Base-by-base conservation (phyloP, 2,888 invertebrate genomes). In the Eupithecia dodoneata region DNA sequence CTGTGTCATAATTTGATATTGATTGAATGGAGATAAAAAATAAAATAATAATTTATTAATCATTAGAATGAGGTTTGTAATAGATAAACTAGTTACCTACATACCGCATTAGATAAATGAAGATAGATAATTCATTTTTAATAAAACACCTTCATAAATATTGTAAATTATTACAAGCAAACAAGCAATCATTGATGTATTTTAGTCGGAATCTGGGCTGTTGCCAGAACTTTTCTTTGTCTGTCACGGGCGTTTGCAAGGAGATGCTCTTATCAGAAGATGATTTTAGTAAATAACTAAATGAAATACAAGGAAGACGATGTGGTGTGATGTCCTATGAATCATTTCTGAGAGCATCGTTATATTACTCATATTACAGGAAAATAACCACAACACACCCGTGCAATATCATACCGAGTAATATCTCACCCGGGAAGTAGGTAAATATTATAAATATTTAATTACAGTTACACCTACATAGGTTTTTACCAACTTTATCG, bases 191-290 rank as follows among this genome's bases (percentile, higher is more conserved):
- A 80, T 73, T 80, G 78, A 75, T 79, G 77, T 80, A 79, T 81
- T 76, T 81, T 76, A 75, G 77, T 79, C 78, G 41, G 49, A 72
- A 72, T 76, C 80, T 87, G 87, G 88, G 81, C 63, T 71, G 13
- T 7, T 83, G 87, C 87, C 87, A 87, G 75, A 73, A 83, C 78
- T 83, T 83, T 71, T 85, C 83, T 85, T 83, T 83, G 83, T 81
- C 78, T 77, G 80, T 78, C 72, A 79, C 75, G 76, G 74, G 30
- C 79, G 77, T 81, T 78, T 80, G 81, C 81, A 79, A 80, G 79
- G 75, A 81, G 81, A 79, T 80, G 42, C 47, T 47, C 70, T 81
- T 78, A 82, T 80, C 78, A 80, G 77, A 74, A 78, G 76, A 82
- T 47, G 15, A 67, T 69, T 70, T 72, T 30, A 13, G 66, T 42